Evolutionary conservation across 2,888 invertebrate species (phyloP).

Genomic region (Blastobasis adustella): DNA sequence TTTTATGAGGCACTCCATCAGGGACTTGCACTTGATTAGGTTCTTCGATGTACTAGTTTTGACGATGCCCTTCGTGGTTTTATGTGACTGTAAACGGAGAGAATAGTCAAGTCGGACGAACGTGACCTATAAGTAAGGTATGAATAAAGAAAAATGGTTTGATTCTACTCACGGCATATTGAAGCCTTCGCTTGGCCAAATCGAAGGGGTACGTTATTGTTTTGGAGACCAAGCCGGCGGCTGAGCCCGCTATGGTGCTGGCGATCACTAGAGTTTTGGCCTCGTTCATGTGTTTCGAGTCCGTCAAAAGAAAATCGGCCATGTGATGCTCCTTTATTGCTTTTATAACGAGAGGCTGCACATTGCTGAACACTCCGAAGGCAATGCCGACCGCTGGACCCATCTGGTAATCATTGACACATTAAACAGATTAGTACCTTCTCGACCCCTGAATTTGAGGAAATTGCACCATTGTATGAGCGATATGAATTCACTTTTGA

Average conservation of each 20-base stretch:
- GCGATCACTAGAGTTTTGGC: conserved; percentile 36
- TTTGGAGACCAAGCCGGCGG: conserved; percentile 86
- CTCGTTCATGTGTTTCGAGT: conserved; percentile 2
- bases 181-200: conserved; percentile 87
- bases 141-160: neutral
- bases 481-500: too few relatives aligned
- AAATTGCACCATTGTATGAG: too few relatives aligned
- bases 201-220: conserved; percentile 90
- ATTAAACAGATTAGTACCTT: too few relatives aligned
- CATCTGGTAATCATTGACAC: conserved; percentile 29
- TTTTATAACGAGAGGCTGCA: conserved; percentile 36
- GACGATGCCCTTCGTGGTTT: conserved; percentile 22
- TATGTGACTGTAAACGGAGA: conserved; percentile 20
- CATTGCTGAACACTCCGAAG: conserved; percentile 43
- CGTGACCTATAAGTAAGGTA: too few relatives aligned
- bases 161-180: conserved; percentile 78
- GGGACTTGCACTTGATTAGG: conserved; percentile 31
- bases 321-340: conserved; percentile 18
- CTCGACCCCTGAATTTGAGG: too few relatives aligned
- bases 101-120: too few relatives aligned
- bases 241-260: conserved; percentile 75
- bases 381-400: conserved; percentile 56
- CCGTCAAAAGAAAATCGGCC: conserved; percentile 7
- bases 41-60: conserved; percentile 32
- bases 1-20: conserved; percentile 32